A percentile compares a stretch with the other conserved stretches of the same genome.
Conservation (phyloP, 2,113 vertebrate genomes). For the Alligator sinensis region DNA sequence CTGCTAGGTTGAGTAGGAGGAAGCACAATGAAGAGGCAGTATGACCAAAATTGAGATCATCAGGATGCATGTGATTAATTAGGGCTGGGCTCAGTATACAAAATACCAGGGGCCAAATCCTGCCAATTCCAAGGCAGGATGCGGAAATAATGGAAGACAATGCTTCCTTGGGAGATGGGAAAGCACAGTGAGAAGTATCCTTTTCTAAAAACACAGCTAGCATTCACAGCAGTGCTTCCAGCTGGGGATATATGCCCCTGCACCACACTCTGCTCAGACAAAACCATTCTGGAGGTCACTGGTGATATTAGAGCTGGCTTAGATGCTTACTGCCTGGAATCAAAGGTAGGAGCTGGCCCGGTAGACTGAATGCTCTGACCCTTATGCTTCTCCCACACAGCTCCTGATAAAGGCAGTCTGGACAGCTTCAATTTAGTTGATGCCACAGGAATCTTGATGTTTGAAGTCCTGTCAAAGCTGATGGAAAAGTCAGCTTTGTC, state of each 20-base stretch:
- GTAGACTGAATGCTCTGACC: not conserved
- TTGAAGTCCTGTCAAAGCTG: constrained; percentile 70
- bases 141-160: not conserved
- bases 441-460: constrained; percentile 56
- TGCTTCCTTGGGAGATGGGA: not conserved
- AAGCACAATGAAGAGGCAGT: not conserved
- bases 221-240: not conserved
- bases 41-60: not conserved
- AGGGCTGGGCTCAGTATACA: not conserved
- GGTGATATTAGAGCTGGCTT: too few species aligned
- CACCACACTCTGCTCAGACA: not conserved
- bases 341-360: not conserved
- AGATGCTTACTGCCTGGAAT: not conserved
- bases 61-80: too few species aligned
- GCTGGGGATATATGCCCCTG: not conserved
- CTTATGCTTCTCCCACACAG: constrained; percentile 12
- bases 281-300: not conserved
- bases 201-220: not conserved
- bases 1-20: not conserved
- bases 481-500: constrained; percentile 62
- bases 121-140: not conserved
- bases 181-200: not conserved
- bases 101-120: not conserved
- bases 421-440: not conserved
- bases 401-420: constrained; percentile 25